Conservation (phyloP, 2,888 invertebrate species). For the Drosophila trichaetosa region DNA sequence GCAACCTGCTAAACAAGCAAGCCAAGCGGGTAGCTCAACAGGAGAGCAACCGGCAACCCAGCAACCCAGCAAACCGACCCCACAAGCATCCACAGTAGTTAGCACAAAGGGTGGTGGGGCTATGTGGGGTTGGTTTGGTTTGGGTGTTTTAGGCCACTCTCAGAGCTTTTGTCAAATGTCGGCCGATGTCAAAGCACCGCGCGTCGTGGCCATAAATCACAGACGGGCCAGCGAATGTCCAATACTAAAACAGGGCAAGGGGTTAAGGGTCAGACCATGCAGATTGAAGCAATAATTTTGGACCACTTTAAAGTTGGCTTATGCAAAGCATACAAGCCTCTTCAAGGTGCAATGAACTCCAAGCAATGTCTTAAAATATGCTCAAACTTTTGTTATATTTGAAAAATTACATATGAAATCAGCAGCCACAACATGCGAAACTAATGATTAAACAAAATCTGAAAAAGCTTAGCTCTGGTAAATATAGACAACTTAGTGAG, state of each 20-base stretch:
- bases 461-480: neutral
- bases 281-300: slow-evolving; percentile 44
- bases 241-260: slow-evolving; percentile 23
- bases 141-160: slow-evolving; percentile 23
- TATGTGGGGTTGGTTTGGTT: neutral
- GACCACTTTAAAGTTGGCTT: slow-evolving; percentile 42
- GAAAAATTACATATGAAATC: neutral
- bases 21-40: slow-evolving; percentile 38
- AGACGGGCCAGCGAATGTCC: slow-evolving; percentile 48
- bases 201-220: slow-evolving; percentile 75
- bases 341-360: slow-evolving; percentile 61
- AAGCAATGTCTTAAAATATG: slow-evolving; percentile 4
- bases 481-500: neutral
- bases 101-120: slow-evolving; percentile 1
- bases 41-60: slow-evolving; percentile 38
- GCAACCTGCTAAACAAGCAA: slow-evolving; percentile 80
- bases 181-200: slow-evolving; percentile 78
- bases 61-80: slow-evolving; percentile 42
- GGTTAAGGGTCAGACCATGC: slow-evolving; percentile 6
- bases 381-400: neutral
- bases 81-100: slow-evolving; percentile 21
- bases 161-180: slow-evolving; percentile 80
- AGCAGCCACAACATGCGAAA: neutral
- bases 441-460: neutral
- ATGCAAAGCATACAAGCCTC: slow-evolving; percentile 11